A percentile compares a stretch with the other conserved stretches of the same genome.
Evolutionary conservation across 2,797 vertebrate species (phyloP).

Genomic region (Notolabrus celidotus): DNA sequence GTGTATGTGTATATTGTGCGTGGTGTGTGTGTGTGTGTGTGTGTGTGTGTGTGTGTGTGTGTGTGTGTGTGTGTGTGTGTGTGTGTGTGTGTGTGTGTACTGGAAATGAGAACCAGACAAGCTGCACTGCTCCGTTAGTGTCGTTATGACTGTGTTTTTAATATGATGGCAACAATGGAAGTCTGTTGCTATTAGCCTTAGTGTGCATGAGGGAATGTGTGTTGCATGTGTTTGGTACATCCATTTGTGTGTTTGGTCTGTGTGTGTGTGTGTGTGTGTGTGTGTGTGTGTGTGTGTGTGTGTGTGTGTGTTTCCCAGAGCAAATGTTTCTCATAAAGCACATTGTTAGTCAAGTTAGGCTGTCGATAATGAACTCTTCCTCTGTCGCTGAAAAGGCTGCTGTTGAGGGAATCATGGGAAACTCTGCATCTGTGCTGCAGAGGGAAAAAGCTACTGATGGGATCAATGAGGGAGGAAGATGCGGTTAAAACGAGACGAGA

Average conservation of each 20-base stretch:
- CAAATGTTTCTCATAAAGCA: slow-evolving; percentile 80
- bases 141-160: slow-evolving; percentile 80
- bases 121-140: slow-evolving; percentile 68
- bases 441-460: slow-evolving; percentile 27
- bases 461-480: slow-evolving; percentile 9
- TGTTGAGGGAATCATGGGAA: slow-evolving; percentile 75
- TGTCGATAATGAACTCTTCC: slow-evolving; percentile 76
- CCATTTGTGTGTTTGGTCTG: slow-evolving; percentile 53
- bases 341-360: slow-evolving; percentile 70
- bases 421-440: slow-evolving; percentile 49
- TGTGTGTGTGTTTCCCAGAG: slow-evolving; percentile 33
- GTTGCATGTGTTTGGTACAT: slow-evolving; percentile 56
- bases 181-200: slow-evolving; percentile 76
- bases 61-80: slow-evolving; percentile 40
- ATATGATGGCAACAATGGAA: slow-evolving; percentile 78
- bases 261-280: slow-evolving; percentile 28
- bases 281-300: slow-evolving; percentile 31
- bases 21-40: slow-evolving; percentile 45
- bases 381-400: slow-evolving; percentile 74
- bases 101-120: slow-evolving; percentile 81
- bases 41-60: slow-evolving; percentile 43
- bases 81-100: slow-evolving; percentile 38
- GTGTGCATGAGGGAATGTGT: slow-evolving; percentile 45
- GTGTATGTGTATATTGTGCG: slow-evolving; percentile 6
- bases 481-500: slow-evolving; percentile 14